Base-by-base conservation (phyloP, 1,140 invertebrate species). In the Sycophaga agraensis region DNA sequence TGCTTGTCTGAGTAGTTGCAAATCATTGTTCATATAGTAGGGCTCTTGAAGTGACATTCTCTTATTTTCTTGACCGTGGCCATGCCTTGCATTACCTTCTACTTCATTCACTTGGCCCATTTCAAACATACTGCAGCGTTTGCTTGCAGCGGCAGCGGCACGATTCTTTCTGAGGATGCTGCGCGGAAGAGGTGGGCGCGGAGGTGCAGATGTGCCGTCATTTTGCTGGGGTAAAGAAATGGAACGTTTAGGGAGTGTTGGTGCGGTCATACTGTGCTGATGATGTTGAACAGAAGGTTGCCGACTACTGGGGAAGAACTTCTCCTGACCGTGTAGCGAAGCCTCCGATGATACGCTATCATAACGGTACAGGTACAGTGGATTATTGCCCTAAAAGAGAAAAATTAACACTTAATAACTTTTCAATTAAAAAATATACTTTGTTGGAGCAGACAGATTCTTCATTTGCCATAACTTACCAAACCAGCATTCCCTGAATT, bases 81-180 rank as follows among this genome's bases (percentile, higher is more conserved):
- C 35, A 14, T 51, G 22, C 19, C 43, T 48, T 4, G 11, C 14
- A 5, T 9, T 12, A 61, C 81, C 76, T n/a, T 83, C 83, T 37
- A 80, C 75, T 42, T 85, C 84, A 50, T 86, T 83, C 37, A 86
- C 82, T 5, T 76, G 78, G 11, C 79, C 80, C 73, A 89, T 86
- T 76, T 91, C 91, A 70, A 91, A 89, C 88, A 91, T 91, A 61
- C 89, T 91, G 69, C 88, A 91, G 34, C 90, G 82, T 76, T 91
- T 91, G 26, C 77, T 82, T 19, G 84, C 82, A 6, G 43, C 40
- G 16, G 28, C 42, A 0, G 55, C 51, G 37, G 73, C 78, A 53
- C 81, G 83, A 68, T 85, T 87, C 70, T 88, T 89, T 31, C 88
- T 78, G 50, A 89, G 81, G 73, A 91, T 91, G 66, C 88, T 86